phyloP scores from a whole-genome alignment of 1,140 invertebrate genomes.

The Temnothorax curvispinosus region DNA sequence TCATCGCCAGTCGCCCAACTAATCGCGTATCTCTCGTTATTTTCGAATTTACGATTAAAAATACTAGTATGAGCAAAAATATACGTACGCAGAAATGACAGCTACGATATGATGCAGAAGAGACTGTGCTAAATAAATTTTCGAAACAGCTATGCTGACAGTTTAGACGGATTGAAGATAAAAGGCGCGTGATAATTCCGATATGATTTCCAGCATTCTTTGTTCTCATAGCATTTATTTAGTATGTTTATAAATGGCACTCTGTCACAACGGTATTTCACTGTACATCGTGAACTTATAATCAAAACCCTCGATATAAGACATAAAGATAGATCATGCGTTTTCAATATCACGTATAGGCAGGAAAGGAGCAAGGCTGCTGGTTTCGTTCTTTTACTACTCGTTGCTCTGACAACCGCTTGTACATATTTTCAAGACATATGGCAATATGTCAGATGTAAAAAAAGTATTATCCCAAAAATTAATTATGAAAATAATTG shows the following conservation, averaged over 20 bases:
- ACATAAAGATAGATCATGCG: background rate
- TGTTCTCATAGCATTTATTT: background rate
- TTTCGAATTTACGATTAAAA: background rate
- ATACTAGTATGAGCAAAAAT: background rate
- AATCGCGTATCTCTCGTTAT: background rate
- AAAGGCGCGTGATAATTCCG: background rate
- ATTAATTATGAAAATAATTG: background rate
- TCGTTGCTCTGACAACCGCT: background rate
- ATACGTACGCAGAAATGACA: background rate
- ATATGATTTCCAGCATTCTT: background rate
- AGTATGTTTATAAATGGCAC: slow-evolving; percentile 1
- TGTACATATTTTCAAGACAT: background rate
- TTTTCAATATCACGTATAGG: background rate
- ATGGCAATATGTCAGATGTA: background rate
- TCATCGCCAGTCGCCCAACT: background rate
- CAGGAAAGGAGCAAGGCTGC: background rate
- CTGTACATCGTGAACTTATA: background rate
- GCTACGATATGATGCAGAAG: background rate
- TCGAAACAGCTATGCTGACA: background rate
- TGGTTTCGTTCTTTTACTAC: background rate
- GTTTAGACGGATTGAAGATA: background rate
- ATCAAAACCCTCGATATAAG: background rate
- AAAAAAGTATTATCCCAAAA: background rate
- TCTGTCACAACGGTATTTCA: background rate
- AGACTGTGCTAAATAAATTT: background rate